Conservation (phyloP, 2,797 vertebrate genomes). For the Muscicapa comitata region DNA sequence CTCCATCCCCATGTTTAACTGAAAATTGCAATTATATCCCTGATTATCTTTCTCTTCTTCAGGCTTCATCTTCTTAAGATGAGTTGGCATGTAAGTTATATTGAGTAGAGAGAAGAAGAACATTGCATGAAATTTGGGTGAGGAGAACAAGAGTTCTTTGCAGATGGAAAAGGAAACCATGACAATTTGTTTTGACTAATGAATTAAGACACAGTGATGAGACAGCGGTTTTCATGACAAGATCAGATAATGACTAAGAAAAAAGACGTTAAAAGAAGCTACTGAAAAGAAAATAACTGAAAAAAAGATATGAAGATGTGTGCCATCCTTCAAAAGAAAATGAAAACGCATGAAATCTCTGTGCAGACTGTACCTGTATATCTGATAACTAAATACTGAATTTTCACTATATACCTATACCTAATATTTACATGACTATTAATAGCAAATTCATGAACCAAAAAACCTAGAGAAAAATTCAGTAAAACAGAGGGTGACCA, state of each 20-base stretch:
- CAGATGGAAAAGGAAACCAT: background rate
- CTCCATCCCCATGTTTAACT: background rate
- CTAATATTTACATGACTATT: background rate
- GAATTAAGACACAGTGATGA: background rate
- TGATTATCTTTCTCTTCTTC: background rate
- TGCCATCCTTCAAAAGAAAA: background rate
- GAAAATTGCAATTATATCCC: background rate
- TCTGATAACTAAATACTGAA: background rate
- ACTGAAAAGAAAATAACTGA: background rate
- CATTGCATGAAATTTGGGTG: background rate
- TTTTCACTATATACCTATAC: background rate
- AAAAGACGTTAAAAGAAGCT: background rate
- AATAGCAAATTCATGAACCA: background rate
- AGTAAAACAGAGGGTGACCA: background rate
- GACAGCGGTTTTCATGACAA: background rate
- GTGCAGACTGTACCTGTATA: background rate
- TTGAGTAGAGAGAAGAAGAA: background rate
- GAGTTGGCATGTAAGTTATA: accelerated
- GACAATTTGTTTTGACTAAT: background rate
- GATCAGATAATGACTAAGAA: background rate
- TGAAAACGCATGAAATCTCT: background rate
- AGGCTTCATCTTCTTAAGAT: background rate
- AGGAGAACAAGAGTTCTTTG: background rate
- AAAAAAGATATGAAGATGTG: background rate
- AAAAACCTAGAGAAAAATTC: background rate